Percentiles rank a stretch among this genome's conserved stretches.
phyloP scores from a whole-genome alignment of 2,888 invertebrate species.

The Sphinx pinastri region DNA sequence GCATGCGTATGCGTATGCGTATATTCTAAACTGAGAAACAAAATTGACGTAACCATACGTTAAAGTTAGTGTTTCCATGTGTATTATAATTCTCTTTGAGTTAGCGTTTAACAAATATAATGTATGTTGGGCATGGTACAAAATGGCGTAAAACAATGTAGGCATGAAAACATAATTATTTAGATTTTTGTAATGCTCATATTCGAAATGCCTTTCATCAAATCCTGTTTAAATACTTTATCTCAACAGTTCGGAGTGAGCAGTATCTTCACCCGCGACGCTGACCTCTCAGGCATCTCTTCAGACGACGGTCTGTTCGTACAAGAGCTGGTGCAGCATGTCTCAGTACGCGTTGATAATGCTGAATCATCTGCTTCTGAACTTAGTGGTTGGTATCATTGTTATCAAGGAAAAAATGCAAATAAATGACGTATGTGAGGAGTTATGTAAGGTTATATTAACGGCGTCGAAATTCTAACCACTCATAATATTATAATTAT shows the following conservation, averaged over 20 bases:
- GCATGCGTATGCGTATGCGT: too few relatives aligned
- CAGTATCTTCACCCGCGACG: constrained; percentile 84
- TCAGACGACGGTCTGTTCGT: constrained; percentile 85
- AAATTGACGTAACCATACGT: too few relatives aligned
- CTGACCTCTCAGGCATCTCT: constrained; percentile 84
- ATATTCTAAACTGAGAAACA: too few relatives aligned
- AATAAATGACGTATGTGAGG: not conserved
- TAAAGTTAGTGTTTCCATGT: too few relatives aligned
- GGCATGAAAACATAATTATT: too few relatives aligned
- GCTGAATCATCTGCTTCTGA: constrained; percentile 74
- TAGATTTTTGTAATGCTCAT: too few relatives aligned
- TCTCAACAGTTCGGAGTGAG: constrained; percentile 79
- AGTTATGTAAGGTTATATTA: too few relatives aligned
- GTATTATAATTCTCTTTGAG: too few relatives aligned
- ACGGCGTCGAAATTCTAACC: too few relatives aligned
- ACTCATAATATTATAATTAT: not conserved
- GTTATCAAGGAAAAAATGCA: not conserved
- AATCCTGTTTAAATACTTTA: not conserved
- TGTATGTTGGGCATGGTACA: too few relatives aligned
- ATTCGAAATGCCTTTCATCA: not conserved
- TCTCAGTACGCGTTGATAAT: constrained; percentile 85
- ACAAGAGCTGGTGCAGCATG: constrained; percentile 87
- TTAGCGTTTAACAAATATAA: not conserved
- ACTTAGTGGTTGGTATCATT: constrained; percentile 65
- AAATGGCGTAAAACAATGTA: too few relatives aligned